Base-by-base conservation (phyloP, 1,140 invertebrate genomes). In the Apis laboriosa region DNA sequence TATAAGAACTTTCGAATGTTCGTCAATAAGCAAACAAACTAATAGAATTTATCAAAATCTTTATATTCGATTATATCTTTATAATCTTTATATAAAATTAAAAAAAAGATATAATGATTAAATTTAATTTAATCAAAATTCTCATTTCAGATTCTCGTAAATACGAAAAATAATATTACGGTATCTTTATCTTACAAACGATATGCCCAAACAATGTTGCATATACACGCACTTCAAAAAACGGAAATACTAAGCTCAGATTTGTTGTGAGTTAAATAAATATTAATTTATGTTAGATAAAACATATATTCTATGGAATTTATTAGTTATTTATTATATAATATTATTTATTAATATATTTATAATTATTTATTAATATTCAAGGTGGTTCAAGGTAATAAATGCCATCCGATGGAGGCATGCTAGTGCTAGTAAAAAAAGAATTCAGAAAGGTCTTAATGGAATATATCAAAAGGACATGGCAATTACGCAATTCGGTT, bases 401-500 rank as follows among this genome's bases (percentile, higher is more conserved):
- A 92, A 94, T 61, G 90, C 94, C 1, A 96, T 97, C 0, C 94
- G 96, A 51, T 93, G 92, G 43, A 94, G 95, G 9, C 97, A 97
- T 89, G 92, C 95, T 11, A 91, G 89, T 2, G 95, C 94, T 0
- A 95, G 93, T 72, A 89, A 77, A 61, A 90, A 91, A 24, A 91
- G 93, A 3, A 90, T 91, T 2, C 63, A 88, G 0, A 92, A 92
- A 34, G 93, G 81, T 3, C 0, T 83, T 0, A 94, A 95, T 2
- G 92, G 93, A 1, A 93, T 93, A 55, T 86, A 84, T 11, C 97
- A 98, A 90, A 95, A 96, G 78, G 97, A 98, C 85, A 95, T 98
- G 95, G 96, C 95, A 0, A 89, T 98, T 3, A 98, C 98, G 0
- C 97, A 97, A 90, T 97, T 97, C 86, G 97, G 96, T 21, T 98